Percentiles rank a stretch among this genome's conserved stretches.
Evolutionary conservation across 2,113 vertebrate species (phyloP).

Genomic region (Clarias gariepinus): DNA sequence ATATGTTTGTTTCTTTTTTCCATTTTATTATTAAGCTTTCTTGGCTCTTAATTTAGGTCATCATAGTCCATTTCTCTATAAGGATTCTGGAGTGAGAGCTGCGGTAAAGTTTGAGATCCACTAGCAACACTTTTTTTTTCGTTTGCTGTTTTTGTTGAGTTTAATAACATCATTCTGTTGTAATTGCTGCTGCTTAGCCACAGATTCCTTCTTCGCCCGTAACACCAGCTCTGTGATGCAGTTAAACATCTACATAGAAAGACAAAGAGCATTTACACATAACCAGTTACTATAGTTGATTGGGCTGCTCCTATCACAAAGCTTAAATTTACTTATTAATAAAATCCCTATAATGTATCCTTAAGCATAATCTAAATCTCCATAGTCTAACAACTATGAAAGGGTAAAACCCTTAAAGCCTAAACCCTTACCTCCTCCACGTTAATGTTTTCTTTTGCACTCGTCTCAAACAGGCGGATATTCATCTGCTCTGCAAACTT

Average conservation of each 20-base stretch:
- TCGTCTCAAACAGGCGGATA: slow-evolving; percentile 97
- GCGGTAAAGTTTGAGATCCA: slow-evolving; percentile 60
- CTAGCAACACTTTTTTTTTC: slow-evolving; percentile 98
- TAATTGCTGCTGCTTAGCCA: slow-evolving; percentile 96
- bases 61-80: slow-evolving; percentile 64
- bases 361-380: background rate
- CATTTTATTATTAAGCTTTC: slow-evolving; percentile 62
- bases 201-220: slow-evolving; percentile 95
- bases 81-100: slow-evolving; percentile 45
- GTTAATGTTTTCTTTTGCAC: slow-evolving; percentile 97
- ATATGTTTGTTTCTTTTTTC: slow-evolving; percentile 55
- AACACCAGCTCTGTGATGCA: slow-evolving; percentile 98
- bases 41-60: slow-evolving; percentile 70
- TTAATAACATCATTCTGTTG: slow-evolving; percentile 98
- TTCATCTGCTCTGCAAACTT: slow-evolving; percentile 99
- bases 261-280: slow-evolving; percentile 1
- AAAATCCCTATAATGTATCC: background rate
- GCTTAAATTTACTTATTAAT: background rate
- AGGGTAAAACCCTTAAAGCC: background rate
- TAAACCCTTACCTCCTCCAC: slow-evolving; percentile 88
- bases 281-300: background rate
- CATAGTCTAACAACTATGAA: background rate
- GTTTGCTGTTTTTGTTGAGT: slow-evolving; percentile 97
- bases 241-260: slow-evolving; percentile 91
- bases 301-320: background rate